These are phyloP conservation scores for Ascaphus truei DNA, from an alignment of 2,113 vertebrate species.

Conservation along the genomic window DNA sequence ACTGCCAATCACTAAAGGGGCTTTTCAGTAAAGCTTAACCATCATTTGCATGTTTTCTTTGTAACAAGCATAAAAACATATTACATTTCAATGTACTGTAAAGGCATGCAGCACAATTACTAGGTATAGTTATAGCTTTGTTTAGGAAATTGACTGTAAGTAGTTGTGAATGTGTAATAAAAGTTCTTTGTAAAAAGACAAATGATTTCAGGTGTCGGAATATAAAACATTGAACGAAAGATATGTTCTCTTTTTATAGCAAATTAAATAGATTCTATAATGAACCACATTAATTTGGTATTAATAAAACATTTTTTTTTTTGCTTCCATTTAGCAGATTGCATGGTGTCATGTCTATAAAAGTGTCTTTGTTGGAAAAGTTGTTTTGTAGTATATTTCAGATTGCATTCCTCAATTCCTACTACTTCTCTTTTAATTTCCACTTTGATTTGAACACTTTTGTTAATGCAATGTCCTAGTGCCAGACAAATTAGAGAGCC, in stretches of 20 bases:
- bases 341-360: neutral
- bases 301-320: slow-evolving; percentile 10
- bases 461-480: slow-evolving; percentile 24
- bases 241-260: neutral
- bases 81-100: too few species aligned
- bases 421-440: slow-evolving; percentile 37
- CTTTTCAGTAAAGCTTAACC: too few species aligned
- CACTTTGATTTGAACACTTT: slow-evolving; percentile 23
- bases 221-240: neutral
- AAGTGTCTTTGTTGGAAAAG: slow-evolving; percentile 13
- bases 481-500: slow-evolving; percentile 32
- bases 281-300: slow-evolving; percentile 9
- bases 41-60: too few species aligned
- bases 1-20: too few species aligned
- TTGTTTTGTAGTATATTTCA: slow-evolving; percentile 29
- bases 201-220: too few species aligned
- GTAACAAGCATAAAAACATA: too few species aligned
- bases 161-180: too few species aligned
- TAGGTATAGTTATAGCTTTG: too few species aligned
- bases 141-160: too few species aligned
- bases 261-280: neutral
- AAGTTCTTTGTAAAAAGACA: too few species aligned
- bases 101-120: too few species aligned
- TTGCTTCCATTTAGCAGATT: neutral
- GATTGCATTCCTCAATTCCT: slow-evolving; percentile 1